Conservation (phyloP, 1,140 invertebrate species). For the Drosophila suzukii region DNA sequence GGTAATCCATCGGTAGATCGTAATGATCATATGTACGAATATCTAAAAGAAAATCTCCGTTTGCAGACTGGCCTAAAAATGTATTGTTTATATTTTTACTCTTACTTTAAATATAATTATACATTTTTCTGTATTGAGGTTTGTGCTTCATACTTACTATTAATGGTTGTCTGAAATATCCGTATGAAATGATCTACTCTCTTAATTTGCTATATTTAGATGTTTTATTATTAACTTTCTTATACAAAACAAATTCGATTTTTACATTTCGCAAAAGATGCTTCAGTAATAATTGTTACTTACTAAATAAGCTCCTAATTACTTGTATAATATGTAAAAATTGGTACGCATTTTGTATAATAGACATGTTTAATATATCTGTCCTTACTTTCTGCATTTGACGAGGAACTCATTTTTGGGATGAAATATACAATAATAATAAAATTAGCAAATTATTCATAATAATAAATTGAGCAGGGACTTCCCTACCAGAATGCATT, state of each 20-base stretch:
- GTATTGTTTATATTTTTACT: no score
- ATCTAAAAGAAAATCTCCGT: no score
- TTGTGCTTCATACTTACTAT: no score
- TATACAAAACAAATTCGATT: conserved; percentile 66
- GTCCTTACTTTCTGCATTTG: conserved; percentile 1
- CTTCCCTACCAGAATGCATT: conserved; percentile 43
- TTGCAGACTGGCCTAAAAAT: no score
- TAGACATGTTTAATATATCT: conserved; percentile 1
- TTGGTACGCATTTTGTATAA: conserved; percentile 23
- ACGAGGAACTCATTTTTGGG: conserved; percentile 39
- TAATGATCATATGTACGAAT: no score
- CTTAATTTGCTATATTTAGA: neutral
- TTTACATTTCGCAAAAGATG: conserved; percentile 41
- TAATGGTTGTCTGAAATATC: no score
- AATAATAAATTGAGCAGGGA: conserved; percentile 5
- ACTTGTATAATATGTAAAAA: conserved; percentile 33
- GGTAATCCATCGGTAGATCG: neutral
- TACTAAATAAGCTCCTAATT: conserved; percentile 25
- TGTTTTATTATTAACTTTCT: conserved; percentile 59
- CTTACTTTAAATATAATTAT: no score
- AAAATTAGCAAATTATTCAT: conserved; percentile 22
- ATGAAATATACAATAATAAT: conserved; percentile 32
- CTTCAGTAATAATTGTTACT: conserved; percentile 40
- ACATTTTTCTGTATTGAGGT: no score
- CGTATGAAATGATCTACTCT: neutral